Base-by-base conservation (phyloP, 2,888 invertebrate species). In the Poecilobothrus nobilitatus region DNA sequence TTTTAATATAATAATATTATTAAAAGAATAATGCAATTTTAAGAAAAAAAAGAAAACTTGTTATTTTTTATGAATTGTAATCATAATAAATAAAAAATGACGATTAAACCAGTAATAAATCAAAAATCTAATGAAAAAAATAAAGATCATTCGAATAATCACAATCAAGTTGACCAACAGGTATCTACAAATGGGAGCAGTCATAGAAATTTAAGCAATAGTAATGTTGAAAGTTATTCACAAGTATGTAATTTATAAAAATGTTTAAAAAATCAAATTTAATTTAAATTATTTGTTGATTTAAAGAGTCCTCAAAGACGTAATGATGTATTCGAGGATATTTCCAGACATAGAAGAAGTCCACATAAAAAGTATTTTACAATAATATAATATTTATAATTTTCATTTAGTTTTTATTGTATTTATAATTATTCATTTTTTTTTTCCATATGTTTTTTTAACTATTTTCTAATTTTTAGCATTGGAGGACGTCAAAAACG, bases 41-140 rank as follows among this genome's bases (percentile, higher is more conserved):
- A n/a, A n/a, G n/a, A n/a, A n/a, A n/a, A n/a, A n/a, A n/a, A n/a
- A n/a, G n/a, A n/a, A n/a, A n/a, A n/a, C n/a, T n/a, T n/a, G n/a
- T n/a, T n/a, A n/a, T n/a, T n/a, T n/a, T n/a, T n/a, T n/a, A n/a
- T n/a, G n/a, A n/a, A n/a, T n/a, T n/a, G n/a, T n/a, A n/a, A n/a
- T n/a, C n/a, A n/a, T n/a, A n/a, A n/a, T n/a, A n/a, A n/a, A n/a
- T n/a, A n/a, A n/a, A 65, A 63, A 33, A 81, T 81, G 81, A 81
- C 81, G 67, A 81, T 81, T 69, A 81, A 81, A 74, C 82, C 81
- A 70, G 75, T 81, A 22, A 75, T 79, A 12, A 75, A 74, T 68
- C 74, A 75, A 62, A 75, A 76, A 66, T 72, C 76, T 53, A 69
- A 68, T 63, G 75, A 72, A 65, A 77, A 77, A 67, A 77, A 77